Evolutionary conservation across 1,140 invertebrate genomes (phyloP).

Genomic region (Papilio polyxenes): DNA sequence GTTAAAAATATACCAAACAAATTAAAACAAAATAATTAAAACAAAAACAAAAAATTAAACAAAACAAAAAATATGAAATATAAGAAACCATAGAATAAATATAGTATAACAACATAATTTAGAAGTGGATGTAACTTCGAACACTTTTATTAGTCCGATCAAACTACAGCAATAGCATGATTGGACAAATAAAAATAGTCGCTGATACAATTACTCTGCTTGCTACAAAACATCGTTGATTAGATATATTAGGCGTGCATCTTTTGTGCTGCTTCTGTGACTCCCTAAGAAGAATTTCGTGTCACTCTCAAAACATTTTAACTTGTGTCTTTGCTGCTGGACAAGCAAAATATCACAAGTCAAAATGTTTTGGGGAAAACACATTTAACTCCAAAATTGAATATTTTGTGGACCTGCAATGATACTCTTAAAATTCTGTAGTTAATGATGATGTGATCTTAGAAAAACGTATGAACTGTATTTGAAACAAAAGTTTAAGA

Average conservation of each 20-base stretch:
- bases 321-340: not conserved
- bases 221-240: not conserved
- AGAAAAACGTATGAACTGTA: too few species aligned
- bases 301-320: not conserved
- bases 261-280: not conserved
- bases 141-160: not conserved
- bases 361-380: not conserved
- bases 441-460: not conserved
- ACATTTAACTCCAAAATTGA: not conserved
- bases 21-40: not conserved
- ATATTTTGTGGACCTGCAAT: not conserved
- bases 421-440: not conserved
- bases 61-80: not conserved
- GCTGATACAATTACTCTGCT: not conserved
- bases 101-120: not conserved
- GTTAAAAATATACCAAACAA: not conserved
- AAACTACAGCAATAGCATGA: not conserved
- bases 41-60: too few species aligned
- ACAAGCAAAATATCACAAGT: not conserved
- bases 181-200: conserved; percentile 4
- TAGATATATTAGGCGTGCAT: not conserved
- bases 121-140: not conserved
- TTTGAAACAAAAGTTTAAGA: too few species aligned
- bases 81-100: not conserved
- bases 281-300: not conserved